phyloP scores from a whole-genome alignment of 2,113 vertebrate species.

The Rhinolophus ferrumequinum region DNA sequence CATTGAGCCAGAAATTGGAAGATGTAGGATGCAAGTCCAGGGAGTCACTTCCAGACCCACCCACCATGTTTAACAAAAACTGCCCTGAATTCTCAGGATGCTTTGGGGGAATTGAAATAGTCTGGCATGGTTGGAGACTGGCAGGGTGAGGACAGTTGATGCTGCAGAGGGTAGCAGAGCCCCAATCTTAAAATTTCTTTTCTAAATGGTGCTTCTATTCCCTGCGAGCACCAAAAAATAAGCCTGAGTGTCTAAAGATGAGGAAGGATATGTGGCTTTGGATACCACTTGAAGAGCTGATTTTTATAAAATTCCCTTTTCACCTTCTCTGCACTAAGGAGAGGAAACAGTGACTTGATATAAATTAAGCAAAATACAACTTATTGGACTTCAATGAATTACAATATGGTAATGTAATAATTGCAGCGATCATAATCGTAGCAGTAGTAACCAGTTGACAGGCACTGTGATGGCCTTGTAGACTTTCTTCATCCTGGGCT shows the following conservation, averaged over 20 bases:
- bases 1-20: not conserved
- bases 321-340: constrained; percentile 2
- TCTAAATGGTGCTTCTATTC: not conserved
- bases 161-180: not conserved
- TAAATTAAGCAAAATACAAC: not conserved
- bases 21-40: not conserved
- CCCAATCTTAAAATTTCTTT: not conserved
- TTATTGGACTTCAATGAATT: not conserved
- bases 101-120: rapidly evolving
- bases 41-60: not conserved
- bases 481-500: not conserved
- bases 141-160: rapidly evolving
- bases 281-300: not conserved
- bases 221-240: not conserved
- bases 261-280: not conserved
- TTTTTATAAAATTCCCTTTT: not conserved
- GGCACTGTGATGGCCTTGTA: too few species aligned
- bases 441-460: not conserved
- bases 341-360: not conserved
- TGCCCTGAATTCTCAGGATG: not conserved
- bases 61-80: not conserved
- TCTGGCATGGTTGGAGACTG: rapidly evolving
- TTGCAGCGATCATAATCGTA: not conserved
- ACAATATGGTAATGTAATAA: not conserved
- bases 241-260: not conserved